phyloP scores from a whole-genome alignment of 2,113 vertebrate species.

The Zosterops borbonicus region DNA sequence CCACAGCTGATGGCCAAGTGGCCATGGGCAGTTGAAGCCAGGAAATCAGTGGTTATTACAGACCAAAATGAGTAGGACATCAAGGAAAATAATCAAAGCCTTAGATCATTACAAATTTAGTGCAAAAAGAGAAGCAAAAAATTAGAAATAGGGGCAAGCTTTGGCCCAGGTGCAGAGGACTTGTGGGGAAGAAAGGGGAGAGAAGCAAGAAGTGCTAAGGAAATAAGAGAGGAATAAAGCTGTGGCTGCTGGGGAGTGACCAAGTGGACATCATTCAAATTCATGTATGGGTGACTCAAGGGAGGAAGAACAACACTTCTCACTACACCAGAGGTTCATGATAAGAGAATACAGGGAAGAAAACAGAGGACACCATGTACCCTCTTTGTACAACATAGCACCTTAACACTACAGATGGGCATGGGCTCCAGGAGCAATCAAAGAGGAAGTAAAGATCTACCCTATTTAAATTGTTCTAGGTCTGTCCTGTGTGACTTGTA shows the following conservation, averaged over 20 bases:
- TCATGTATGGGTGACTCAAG: background rate
- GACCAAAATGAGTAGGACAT: background rate
- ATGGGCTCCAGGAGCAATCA: background rate
- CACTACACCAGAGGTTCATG: background rate
- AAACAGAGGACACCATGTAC: rapidly evolving
- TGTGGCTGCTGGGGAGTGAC: background rate
- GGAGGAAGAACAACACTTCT: background rate
- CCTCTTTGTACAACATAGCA: background rate
- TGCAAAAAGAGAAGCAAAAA: background rate
- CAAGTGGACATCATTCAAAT: rapidly evolving
- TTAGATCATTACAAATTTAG: background rate
- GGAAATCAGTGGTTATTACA: background rate
- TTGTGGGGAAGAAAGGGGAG: background rate
- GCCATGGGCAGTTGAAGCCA: background rate
- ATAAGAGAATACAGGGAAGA: background rate
- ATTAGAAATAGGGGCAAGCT: background rate
- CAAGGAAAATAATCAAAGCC: background rate
- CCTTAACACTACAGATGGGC: background rate
- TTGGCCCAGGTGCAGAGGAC: background rate
- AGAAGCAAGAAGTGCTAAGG: background rate
- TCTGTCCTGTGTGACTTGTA: background rate
- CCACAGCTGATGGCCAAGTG: background rate
- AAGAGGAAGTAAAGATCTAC: background rate
- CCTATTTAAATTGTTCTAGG: background rate
- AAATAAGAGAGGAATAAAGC: background rate